phyloP scores from a whole-genome alignment of 2,888 invertebrate species.

The Macrophya alboannulata region DNA sequence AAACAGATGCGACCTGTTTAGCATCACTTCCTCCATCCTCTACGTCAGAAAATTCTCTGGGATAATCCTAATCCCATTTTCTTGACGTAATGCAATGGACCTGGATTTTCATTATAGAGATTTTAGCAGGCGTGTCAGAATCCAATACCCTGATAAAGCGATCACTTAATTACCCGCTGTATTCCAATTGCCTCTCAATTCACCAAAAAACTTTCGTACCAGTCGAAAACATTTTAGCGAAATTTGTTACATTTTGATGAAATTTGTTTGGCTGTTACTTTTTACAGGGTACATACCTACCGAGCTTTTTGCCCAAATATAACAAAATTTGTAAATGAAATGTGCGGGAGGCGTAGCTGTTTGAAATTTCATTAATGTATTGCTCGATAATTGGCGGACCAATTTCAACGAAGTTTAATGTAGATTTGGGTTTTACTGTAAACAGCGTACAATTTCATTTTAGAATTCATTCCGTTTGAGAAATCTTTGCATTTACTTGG shows the following conservation, averaged over 20 bases:
- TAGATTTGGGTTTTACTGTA: neutral
- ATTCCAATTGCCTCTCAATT: neutral
- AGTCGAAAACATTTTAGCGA: neutral
- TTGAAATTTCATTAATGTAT: neutral
- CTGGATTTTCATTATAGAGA: neutral
- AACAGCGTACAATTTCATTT: neutral
- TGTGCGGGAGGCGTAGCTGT: no score
- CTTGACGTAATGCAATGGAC: neutral
- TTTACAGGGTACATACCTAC: no score
- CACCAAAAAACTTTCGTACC: neutral
- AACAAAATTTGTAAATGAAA: no score
- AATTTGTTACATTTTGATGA: neutral
- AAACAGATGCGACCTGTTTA: slow-evolving; percentile 56
- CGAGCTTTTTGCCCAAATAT: no score
- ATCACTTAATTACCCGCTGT: neutral
- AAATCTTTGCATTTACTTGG: neutral
- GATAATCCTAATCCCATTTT: slow-evolving; percentile 43
- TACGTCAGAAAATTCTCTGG: slow-evolving; percentile 28
- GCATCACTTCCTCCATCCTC: slow-evolving; percentile 31
- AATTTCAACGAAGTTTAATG: no score
- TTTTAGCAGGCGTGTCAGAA: slow-evolving; percentile 17
- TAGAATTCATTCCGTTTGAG: neutral
- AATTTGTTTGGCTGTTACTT: neutral
- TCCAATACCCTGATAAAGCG: neutral
- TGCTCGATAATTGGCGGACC: no score